phyloP scores from a whole-genome alignment of 53 echinoderm and acorn worm genomes.

The Holothuria leucospilota region DNA sequence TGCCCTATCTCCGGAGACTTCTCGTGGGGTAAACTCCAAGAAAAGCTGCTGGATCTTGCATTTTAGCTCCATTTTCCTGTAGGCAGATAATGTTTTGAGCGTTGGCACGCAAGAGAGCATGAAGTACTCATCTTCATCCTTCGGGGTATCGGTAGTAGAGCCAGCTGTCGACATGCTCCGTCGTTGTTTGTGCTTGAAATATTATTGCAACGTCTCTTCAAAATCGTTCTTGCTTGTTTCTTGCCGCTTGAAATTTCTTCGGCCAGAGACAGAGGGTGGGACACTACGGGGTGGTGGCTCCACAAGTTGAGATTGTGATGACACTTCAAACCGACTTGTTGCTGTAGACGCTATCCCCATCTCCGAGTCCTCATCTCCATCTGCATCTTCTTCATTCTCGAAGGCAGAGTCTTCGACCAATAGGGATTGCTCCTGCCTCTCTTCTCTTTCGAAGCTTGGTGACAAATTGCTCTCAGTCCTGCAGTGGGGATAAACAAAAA shows the following conservation, averaged over 20 bases:
- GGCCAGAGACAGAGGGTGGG: not conserved
- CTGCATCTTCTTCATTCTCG: constrained; percentile 18
- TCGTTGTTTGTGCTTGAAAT: constrained; percentile 17
- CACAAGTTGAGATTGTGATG: not conserved
- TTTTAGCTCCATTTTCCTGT: constrained; percentile 47
- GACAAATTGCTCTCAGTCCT: not conserved
- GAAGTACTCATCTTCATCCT: constrained; percentile 40
- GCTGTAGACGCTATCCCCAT: constrained; percentile 14
- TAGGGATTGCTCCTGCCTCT: constrained; percentile 18
- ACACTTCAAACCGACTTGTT: constrained; percentile 9
- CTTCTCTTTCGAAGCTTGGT: not conserved
- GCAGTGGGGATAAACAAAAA: not conserved
- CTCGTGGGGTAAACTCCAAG: constrained; percentile 26
- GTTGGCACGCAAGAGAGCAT: constrained; percentile 48
- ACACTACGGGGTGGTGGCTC: not conserved
- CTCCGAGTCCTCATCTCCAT: constrained; percentile 28
- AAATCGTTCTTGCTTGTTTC: constrained; percentile 14
- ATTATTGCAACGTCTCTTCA: constrained; percentile 33
- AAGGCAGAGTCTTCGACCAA: not conserved
- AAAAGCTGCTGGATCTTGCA: constrained; percentile 44
- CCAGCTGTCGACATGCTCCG: constrained; percentile 7
- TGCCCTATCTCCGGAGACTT: not conserved
- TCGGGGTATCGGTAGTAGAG: not conserved
- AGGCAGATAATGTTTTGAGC: constrained; percentile 30
- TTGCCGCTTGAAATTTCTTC: constrained; percentile 33